Percentiles rank a stretch among this genome's conserved stretches.
Evolutionary conservation across 1,140 invertebrate species (phyloP).

Genomic region (Apis florea): DNA sequence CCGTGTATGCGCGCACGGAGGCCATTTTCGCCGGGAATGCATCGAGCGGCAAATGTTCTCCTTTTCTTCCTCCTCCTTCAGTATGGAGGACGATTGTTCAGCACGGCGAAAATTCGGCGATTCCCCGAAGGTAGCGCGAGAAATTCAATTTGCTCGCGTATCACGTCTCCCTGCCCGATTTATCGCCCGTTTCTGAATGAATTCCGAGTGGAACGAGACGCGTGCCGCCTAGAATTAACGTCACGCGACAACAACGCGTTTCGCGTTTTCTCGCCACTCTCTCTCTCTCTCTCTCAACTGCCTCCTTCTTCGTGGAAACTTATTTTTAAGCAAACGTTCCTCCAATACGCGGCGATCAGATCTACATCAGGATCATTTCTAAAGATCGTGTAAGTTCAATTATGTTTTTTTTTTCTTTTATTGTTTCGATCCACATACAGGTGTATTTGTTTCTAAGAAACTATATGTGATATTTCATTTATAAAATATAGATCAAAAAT

Average conservation of each 20-base stretch:
- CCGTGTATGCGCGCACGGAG: background rate
- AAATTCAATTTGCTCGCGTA: slow-evolving; percentile 31
- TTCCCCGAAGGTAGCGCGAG: background rate
- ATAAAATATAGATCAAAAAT: no score
- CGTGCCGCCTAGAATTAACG: slow-evolving; percentile 32
- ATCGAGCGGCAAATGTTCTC: background rate
- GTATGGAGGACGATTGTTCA: slow-evolving; percentile 20
- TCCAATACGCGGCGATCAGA: no score
- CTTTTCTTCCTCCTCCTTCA: background rate
- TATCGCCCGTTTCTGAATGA: slow-evolving; percentile 42
- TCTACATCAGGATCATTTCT: no score
- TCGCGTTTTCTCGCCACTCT: no score
- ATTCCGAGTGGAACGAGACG: slow-evolving; percentile 1
- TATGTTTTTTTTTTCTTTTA: no score
- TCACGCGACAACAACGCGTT: background rate
- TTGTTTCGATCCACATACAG: no score
- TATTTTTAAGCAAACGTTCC: no score
- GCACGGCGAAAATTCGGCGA: background rate
- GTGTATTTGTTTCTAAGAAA: no score
- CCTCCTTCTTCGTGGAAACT: no score
- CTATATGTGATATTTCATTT: no score
- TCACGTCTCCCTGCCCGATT: slow-evolving; percentile 14
- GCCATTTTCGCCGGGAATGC: slow-evolving; percentile 45
- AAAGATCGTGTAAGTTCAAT: no score
- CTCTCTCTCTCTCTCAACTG: no score